Conservation (phyloP, 2,888 invertebrate genomes). For the Mesochorus sp. region DNA sequence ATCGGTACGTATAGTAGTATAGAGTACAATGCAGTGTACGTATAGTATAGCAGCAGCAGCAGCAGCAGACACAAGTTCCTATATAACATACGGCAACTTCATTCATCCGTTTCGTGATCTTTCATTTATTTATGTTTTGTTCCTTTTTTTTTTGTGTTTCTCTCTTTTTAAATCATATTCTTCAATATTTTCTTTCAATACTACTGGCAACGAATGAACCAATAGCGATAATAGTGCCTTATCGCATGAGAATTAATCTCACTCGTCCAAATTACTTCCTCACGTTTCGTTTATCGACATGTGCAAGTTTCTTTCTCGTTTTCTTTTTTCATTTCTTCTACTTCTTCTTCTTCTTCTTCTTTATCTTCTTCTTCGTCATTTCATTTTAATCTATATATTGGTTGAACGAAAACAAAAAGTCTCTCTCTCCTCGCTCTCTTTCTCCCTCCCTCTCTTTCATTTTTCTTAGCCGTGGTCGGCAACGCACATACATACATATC, state of each 20-base stretch:
- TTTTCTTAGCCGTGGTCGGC: conserved; percentile 23
- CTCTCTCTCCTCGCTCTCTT: conserved; percentile 32
- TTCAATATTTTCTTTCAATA: conserved; percentile 3
- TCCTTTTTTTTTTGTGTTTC: conserved; percentile 31
- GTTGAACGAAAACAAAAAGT: conserved; percentile 22
- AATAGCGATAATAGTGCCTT: conserved; percentile 41
- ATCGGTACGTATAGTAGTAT: conserved; percentile 73
- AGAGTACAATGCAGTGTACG: conserved; percentile 77
- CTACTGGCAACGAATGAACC: conserved; percentile 43
- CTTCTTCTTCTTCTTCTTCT: conserved; percentile 23
- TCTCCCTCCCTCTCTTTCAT: conserved; percentile 26
- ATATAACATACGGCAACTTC: conserved; percentile 69
- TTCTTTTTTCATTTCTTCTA: conserved; percentile 12
- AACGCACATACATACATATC: too few species aligned
- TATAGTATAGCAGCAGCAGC: conserved; percentile 72
- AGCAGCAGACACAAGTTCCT: conserved; percentile 68
- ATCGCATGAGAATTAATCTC: conserved; percentile 36
- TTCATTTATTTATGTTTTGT: conserved; percentile 29
- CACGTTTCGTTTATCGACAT: conserved; percentile 7
- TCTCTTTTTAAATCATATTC: conserved; percentile 6
- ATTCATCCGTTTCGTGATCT: conserved; percentile 59
- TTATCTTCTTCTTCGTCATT: conserved; percentile 26
- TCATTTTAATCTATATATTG: conserved; percentile 37
- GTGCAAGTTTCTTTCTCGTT: conserved; percentile 13
- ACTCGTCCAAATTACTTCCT: conserved; percentile 42